Evolutionary conservation across 2,113 vertebrate genomes (phyloP).

Genomic region (Tachysurus vachellii): DNA sequence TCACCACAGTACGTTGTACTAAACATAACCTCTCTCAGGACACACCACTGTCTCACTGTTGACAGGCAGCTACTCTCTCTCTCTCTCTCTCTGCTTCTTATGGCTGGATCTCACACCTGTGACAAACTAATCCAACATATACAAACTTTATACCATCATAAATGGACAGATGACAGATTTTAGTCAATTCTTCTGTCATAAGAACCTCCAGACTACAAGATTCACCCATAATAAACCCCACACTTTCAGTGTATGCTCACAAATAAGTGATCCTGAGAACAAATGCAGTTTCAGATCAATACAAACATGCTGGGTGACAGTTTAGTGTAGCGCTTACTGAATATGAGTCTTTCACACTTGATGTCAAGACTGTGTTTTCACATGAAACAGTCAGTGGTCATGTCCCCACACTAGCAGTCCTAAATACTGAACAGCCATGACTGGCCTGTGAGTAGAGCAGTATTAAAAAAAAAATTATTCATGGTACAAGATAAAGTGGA

Average conservation of each 20-base stretch:
- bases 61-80: neutral
- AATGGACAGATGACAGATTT: neutral
- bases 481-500: neutral
- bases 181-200: neutral
- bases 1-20: constrained; percentile 22
- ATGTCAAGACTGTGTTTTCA: neutral
- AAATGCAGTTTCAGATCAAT: constrained; percentile 5
- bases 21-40: constrained; percentile 28
- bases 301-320: neutral
- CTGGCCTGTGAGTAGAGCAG: neutral
- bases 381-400: neutral
- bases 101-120: constrained; percentile 1
- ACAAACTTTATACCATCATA: neutral
- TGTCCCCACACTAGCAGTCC: neutral
- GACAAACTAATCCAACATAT: neutral
- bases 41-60: neutral
- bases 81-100: neutral
- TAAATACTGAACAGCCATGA: neutral
- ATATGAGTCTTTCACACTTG: constrained; percentile 11
- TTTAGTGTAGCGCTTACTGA: neutral
- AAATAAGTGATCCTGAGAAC: neutral
- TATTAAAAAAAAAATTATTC: too few species aligned
- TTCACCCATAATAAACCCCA: neutral
- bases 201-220: neutral
- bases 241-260: neutral